Conservation (phyloP, 2,113 vertebrate species). For the Ictalurus punctatus region DNA sequence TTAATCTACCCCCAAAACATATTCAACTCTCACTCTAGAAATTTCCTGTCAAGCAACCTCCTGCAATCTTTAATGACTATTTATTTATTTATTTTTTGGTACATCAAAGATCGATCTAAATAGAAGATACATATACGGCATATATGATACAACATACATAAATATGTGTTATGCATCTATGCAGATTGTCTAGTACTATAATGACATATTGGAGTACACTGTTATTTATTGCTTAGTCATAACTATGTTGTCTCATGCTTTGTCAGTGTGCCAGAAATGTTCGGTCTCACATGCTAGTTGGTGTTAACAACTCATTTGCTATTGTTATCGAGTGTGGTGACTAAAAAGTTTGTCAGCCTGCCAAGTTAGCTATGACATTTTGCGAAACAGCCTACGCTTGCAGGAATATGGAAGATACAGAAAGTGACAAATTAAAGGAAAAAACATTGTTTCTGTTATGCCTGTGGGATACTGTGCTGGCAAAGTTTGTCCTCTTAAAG, state of each 20-base stretch:
- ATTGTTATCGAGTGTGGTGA: background rate
- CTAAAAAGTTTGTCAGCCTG: background rate
- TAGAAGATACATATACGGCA: background rate
- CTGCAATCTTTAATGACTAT: background rate
- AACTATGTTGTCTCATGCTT: background rate
- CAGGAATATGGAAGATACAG: background rate
- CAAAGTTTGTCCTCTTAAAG: background rate
- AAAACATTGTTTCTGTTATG: too few species aligned
- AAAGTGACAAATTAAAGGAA: background rate
- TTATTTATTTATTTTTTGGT: background rate
- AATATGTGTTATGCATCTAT: background rate
- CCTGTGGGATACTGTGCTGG: background rate
- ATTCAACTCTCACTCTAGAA: background rate
- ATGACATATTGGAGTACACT: background rate
- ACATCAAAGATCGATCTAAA: background rate
- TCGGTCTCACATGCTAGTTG: background rate
- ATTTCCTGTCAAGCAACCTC: background rate
- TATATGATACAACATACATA: background rate
- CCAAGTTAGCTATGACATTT: background rate
- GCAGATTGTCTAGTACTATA: background rate
- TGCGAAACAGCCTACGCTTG: background rate
- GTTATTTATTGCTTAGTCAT: background rate
- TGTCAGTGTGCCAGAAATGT: background rate
- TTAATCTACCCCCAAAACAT: background rate
- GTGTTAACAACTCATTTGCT: background rate